These are phyloP conservation scores for Pelvicachromis taeniatus DNA, from an alignment of 2,113 vertebrate species.

Conservation along the genomic window DNA sequence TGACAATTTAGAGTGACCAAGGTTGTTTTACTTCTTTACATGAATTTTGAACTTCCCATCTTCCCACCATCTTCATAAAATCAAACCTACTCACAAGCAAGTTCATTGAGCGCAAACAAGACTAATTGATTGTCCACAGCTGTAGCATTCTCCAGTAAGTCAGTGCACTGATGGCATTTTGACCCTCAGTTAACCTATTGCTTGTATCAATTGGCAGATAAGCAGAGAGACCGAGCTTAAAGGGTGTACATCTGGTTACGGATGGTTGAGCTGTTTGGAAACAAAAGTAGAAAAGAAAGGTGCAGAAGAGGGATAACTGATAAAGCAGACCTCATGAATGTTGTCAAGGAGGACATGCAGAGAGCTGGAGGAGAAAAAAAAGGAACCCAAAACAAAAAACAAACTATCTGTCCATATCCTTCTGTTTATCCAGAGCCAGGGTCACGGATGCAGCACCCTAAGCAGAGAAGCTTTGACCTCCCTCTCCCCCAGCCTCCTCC, in stretches of 20 bases:
- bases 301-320: not conserved
- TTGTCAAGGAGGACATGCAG: not conserved
- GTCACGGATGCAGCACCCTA: not conserved
- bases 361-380: not conserved
- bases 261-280: not conserved
- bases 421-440: not conserved
- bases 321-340: accelerated
- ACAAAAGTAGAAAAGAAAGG: not conserved
- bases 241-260: not conserved
- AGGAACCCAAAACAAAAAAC: too few relatives aligned
- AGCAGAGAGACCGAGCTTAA: too few relatives aligned
- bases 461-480: not conserved
- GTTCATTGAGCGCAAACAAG: too few relatives aligned
- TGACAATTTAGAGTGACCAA: not conserved
- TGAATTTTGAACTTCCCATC: not conserved
- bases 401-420: accelerated
- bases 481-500: not conserved
- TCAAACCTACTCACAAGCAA: not conserved
- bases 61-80: not conserved
- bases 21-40: not conserved
- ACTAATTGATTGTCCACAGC: too few relatives aligned
- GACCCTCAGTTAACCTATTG: too few relatives aligned
- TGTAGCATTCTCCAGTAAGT: too few relatives aligned
- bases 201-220: too few relatives aligned
- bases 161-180: too few relatives aligned